Percentiles rank a stretch among this genome's conserved stretches.
Evolutionary conservation across 2,113 vertebrate genomes (phyloP).

Genomic region (Neolamprologus fasciatus): DNA sequence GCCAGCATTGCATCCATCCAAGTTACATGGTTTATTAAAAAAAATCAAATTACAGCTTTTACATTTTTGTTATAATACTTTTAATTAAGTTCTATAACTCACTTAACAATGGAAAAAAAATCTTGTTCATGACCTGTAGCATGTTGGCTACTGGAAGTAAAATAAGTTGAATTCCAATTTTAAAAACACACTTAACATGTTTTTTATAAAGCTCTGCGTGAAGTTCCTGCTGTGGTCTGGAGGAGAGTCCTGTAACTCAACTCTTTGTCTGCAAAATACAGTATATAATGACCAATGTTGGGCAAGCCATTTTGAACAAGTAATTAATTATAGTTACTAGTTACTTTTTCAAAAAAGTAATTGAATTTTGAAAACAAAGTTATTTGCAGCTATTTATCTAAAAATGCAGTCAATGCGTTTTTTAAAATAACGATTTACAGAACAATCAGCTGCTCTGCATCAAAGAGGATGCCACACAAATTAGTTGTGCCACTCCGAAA

Average conservation of each 20-base stretch:
- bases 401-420: accelerated
- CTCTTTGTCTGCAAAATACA: neutral
- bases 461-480: neutral
- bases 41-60: accelerated
- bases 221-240: accelerated
- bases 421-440: neutral
- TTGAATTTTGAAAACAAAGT: neutral
- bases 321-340: neutral
- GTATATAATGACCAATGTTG: neutral
- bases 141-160: neutral
- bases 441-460: neutral
- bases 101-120: neutral
- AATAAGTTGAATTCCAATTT: neutral
- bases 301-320: neutral
- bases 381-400: neutral
- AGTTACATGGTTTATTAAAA: accelerated
- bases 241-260: accelerated
- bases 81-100: neutral
- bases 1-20: accelerated
- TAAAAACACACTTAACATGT: neutral
- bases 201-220: neutral
- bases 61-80: neutral
- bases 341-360: accelerated
- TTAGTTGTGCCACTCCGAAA: too few relatives aligned
- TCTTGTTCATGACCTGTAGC: too few relatives aligned